phyloP scores from a whole-genome alignment of 35 echinoderm and acorn worm species.

The Patiria miniata region DNA sequence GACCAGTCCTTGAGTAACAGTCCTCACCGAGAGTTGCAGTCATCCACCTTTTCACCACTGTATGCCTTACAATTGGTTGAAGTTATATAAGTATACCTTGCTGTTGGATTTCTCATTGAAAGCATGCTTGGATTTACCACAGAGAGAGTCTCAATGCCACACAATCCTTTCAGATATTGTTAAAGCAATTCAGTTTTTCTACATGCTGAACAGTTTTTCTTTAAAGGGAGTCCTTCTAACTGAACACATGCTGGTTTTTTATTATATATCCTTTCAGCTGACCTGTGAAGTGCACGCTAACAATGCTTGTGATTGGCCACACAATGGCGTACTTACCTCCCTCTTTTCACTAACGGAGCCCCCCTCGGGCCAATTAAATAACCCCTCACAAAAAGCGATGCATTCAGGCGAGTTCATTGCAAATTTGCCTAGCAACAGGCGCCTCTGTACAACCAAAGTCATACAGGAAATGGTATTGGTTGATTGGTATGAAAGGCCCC shows the following conservation, averaged over 20 bases:
- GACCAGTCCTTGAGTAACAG: no score
- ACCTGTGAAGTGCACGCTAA: neutral
- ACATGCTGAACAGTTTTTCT: neutral
- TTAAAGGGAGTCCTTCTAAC: neutral
- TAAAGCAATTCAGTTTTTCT: neutral
- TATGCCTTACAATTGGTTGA: neutral
- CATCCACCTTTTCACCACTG: no score
- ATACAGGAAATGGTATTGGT: neutral
- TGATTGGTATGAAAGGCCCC: neutral
- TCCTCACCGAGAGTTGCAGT: no score
- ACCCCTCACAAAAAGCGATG: neutral
- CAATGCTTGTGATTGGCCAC: neutral
- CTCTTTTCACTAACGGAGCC: neutral
- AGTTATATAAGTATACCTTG: neutral
- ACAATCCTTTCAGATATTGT: neutral
- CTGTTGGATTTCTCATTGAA: neutral
- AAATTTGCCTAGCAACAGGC: constrained; percentile 13
- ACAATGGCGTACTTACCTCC: constrained; percentile 8
- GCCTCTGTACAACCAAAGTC: neutral
- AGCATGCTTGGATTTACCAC: neutral
- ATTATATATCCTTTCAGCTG: neutral
- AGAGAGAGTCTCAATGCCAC: neutral
- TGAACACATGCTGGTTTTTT: neutral
- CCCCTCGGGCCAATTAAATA: constrained; percentile 25
- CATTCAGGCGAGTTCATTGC: constrained; percentile 8